Evolutionary conservation across 2,113 vertebrate species (phyloP).

Genomic region (Zosterops borbonicus): DNA sequence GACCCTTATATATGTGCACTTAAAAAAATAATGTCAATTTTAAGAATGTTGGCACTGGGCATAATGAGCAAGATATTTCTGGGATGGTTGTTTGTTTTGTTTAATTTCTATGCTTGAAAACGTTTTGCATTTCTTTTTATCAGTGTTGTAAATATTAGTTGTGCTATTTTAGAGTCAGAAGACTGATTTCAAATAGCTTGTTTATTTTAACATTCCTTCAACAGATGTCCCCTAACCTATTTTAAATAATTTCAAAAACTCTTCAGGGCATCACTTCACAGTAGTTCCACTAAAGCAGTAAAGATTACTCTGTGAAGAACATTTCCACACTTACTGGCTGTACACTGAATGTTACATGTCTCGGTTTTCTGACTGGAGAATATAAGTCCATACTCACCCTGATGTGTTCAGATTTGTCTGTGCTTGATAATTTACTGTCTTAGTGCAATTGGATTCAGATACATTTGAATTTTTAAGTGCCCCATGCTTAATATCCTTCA

Average conservation of each 20-base stretch:
- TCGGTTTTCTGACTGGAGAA: neutral
- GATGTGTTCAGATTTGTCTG: neutral
- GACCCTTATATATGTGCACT: neutral
- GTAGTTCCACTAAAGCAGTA: neutral
- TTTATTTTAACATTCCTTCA: neutral
- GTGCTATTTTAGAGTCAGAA: neutral
- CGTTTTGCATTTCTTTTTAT: neutral
- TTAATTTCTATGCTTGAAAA: neutral
- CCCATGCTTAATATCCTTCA: neutral
- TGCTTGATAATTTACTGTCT: neutral
- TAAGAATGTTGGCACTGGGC: neutral
- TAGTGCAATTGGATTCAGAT: neutral
- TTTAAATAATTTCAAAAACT: neutral
- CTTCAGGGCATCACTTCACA: neutral
- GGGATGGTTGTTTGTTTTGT: neutral
- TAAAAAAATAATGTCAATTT: neutral
- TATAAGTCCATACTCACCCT: neutral
- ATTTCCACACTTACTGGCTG: neutral
- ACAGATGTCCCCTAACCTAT: neutral
- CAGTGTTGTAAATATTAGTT: neutral
- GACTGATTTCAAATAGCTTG: neutral
- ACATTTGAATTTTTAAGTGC: neutral
- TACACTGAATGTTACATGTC: neutral
- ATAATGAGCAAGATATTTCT: neutral
- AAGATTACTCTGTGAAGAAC: neutral